These are phyloP conservation scores for Gobio gobio DNA, from an alignment of 2,113 vertebrate species.

Conservation along the genomic window DNA sequence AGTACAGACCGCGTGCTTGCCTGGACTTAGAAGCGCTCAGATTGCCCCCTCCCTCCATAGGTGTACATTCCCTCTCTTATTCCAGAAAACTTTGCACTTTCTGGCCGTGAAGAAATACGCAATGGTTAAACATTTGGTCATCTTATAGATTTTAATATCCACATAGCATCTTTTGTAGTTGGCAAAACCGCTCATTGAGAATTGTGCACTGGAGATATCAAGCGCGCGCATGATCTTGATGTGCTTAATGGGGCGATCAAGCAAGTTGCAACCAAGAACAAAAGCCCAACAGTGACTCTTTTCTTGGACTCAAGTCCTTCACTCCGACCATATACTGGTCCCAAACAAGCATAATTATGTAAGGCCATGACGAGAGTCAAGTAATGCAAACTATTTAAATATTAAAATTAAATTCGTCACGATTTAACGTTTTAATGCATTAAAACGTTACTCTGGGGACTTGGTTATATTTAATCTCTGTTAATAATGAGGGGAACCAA, in stretches of 20 bases:
- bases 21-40: constrained; percentile 14
- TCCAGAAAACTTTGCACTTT: constrained; percentile 26
- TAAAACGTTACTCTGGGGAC: constrained; percentile 84
- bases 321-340: constrained; percentile 86
- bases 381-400: constrained; percentile 88
- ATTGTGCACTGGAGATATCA: constrained; percentile 71
- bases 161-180: constrained; percentile 67
- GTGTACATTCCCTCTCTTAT: not conserved
- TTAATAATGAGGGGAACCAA: constrained; percentile 89
- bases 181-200: constrained; percentile 63
- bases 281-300: constrained; percentile 86
- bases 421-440: constrained; percentile 76
- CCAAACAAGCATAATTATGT: constrained; percentile 88
- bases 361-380: constrained; percentile 87
- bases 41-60: constrained; percentile 24
- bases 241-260: constrained; percentile 98
- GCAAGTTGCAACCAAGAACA: constrained; percentile 94
- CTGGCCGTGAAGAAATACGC: not conserved
- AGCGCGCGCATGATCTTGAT: constrained; percentile 81
- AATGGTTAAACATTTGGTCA: not conserved
- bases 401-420: constrained; percentile 71
- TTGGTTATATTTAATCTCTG: constrained; percentile 91
- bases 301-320: constrained; percentile 81
- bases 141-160: constrained; percentile 12
- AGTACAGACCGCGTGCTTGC: constrained; percentile 9